Evolutionary conservation across 2,888 invertebrate genomes (phyloP), one percentile per base, ranked within the genome.

Genomic region (Cyrtodaria siliqua): DNA sequence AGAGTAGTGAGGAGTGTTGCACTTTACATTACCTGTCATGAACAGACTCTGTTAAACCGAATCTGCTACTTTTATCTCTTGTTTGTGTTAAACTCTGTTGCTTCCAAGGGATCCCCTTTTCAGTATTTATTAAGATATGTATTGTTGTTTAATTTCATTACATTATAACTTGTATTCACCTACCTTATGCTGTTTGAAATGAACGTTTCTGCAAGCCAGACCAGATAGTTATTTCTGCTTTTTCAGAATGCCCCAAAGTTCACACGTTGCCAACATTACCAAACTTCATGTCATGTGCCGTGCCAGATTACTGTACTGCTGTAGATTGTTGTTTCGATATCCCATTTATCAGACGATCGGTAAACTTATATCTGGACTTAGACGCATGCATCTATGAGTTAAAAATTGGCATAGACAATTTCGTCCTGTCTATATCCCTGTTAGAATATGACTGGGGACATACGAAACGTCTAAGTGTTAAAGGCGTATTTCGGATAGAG

Each of bases 271-370:
- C 71, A 2, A 18, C 47, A 2, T 23, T 81, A 6, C 79, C 73
- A 24, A 71, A 74, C n/a, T n/a, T 50, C 26, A 49, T 80, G 24
- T 47, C 71, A 2, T 84, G 84, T 57, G 20, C 59, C n/a, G 49
- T 80, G n/a, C 53, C 61, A 8, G 27, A 55, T 16, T 42, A 56
- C 27, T 84, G 84, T 44, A 66, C 80, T 1, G 73, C 67, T 1
- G 60, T 84, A 3, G 72, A 82, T 47, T 84, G 84, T 40, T 84
- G 84, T 60, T 33, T 80, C 6, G 33, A 68, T 20, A 50, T 81
- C 6, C 61, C 71, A 2, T 26, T 81, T 9, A 68, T 78, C 0
- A 49, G 55, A 9, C 53, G 80, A 29, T 44, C 78, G 3, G 42
- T 84, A 16, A 52, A 69, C 14, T 44, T 73, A 1, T 53, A 59